Evolutionary conservation across 1,140 invertebrate species (phyloP).

Genomic region (Oscheius sp.): DNA sequence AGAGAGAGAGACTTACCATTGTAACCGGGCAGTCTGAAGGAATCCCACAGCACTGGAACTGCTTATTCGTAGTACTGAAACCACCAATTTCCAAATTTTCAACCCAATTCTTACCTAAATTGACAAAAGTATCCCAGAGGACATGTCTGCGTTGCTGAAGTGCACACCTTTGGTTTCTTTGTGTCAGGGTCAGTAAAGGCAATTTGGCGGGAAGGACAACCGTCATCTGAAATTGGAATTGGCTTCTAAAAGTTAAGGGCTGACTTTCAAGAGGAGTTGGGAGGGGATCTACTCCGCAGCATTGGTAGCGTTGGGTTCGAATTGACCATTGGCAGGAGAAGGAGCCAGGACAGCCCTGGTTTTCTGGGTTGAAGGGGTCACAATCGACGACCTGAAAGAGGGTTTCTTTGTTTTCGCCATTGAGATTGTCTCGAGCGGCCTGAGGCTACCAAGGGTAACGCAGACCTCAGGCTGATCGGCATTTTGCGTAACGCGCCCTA

Average conservation of each 20-base stretch:
- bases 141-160: conserved; percentile 31
- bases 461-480: too few relatives aligned
- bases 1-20: conserved; percentile 6
- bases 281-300: conserved; percentile 37
- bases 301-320: conserved; percentile 37
- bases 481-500: too few relatives aligned
- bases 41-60: conserved; percentile 43
- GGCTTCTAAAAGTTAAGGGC: background rate
- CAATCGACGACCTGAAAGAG: conserved; percentile 33
- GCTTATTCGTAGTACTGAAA: conserved; percentile 35
- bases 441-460: too few relatives aligned
- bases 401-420: too few relatives aligned
- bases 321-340: conserved; percentile 41
- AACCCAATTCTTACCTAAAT: conserved; percentile 5
- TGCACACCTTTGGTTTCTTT: conserved; percentile 38
- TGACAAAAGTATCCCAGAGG: conserved; percentile 38
- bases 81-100: conserved; percentile 39
- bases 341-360: conserved; percentile 32
- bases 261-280: conserved; percentile 35
- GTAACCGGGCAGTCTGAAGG: conserved; percentile 24
- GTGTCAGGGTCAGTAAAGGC: conserved; percentile 38
- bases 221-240: conserved; percentile 22
- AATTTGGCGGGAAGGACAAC: conserved; percentile 34
- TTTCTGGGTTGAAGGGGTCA: conserved; percentile 37
- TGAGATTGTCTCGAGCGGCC: too few relatives aligned